Percentiles rank a stretch among this genome's conserved stretches.
phyloP scores from a whole-genome alignment of 2,888 invertebrate genomes.

The Lysandra coridon region DNA sequence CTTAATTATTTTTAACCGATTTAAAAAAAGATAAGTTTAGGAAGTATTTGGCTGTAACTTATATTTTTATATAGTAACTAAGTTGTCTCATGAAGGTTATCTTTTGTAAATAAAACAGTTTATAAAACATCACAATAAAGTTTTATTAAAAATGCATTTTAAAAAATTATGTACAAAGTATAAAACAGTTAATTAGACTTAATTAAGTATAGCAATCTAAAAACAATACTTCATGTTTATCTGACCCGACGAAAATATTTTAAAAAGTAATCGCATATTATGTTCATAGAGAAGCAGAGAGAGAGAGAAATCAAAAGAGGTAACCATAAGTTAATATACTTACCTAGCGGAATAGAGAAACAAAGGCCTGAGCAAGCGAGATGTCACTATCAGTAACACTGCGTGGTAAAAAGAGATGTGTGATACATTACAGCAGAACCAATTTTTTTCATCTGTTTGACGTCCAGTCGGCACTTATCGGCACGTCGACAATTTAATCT shows the following conservation, averaged over 20 bases:
- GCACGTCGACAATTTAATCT: too few relatives aligned
- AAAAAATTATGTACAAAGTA: constrained; percentile 8
- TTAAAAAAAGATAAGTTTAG: too few relatives aligned
- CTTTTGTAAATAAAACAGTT: neutral
- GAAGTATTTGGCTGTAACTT: neutral
- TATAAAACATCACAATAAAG: neutral
- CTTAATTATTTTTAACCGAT: too few relatives aligned
- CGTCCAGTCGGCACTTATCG: too few relatives aligned
- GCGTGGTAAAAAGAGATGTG: too few relatives aligned
- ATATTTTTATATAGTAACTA: neutral
- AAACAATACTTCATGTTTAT: constrained; percentile 4
- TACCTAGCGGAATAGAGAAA: too few relatives aligned
- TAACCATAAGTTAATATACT: neutral
- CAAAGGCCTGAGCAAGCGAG: too few relatives aligned
- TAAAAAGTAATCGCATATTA: neutral
- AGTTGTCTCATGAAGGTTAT: neutral
- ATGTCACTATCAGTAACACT: too few relatives aligned
- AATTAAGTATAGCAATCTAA: neutral
- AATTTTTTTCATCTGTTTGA: too few relatives aligned
- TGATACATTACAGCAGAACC: too few relatives aligned
- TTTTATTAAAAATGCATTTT: constrained; percentile 1
- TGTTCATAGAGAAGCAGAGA: neutral
- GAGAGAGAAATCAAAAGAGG: neutral
- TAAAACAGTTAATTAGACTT: neutral
- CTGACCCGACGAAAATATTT: neutral